A percentile compares a stretch with the other conserved stretches of the same genome.
Evolutionary conservation across 2,888 invertebrate genomes (phyloP).

Genomic region (Dynastes maya): DNA sequence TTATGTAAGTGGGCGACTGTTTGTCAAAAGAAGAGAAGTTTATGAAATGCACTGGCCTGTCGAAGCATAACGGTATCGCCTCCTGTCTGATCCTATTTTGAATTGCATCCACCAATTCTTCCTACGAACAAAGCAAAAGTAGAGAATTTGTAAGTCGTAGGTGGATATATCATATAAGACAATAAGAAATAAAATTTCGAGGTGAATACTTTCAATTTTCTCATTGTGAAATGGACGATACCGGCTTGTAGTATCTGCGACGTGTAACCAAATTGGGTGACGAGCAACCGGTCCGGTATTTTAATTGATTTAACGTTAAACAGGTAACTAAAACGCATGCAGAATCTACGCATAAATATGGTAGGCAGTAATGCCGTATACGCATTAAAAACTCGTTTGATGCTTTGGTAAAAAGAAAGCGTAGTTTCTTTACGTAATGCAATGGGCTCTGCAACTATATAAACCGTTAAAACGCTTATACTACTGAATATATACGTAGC

Average conservation of each 20-base stretch:
- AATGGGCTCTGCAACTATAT: no score
- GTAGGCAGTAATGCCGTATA: background rate
- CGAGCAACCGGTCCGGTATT: slow-evolving; percentile 28
- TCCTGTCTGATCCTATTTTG: slow-evolving; percentile 71
- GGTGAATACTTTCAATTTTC: slow-evolving; percentile 14
- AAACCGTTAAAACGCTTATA: no score
- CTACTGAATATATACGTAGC: no score
- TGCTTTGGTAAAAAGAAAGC: slow-evolving; percentile 21
- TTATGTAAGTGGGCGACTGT: slow-evolving; percentile 76
- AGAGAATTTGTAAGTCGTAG: slow-evolving; percentile 21
- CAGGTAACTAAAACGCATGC: background rate
- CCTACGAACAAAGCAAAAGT: slow-evolving; percentile 66
- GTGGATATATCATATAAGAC: background rate
- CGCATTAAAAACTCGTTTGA: slow-evolving; percentile 15
- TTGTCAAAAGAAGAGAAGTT: slow-evolving; percentile 75
- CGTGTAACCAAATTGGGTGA: slow-evolving; percentile 42
- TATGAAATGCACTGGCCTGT: slow-evolving; percentile 75
- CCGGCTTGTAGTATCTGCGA: background rate
- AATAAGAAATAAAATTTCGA: background rate
- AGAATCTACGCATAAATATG: background rate
- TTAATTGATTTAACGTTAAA: slow-evolving; percentile 8
- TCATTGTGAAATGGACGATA: slow-evolving; percentile 1
- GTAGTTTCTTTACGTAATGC: background rate
- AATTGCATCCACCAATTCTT: slow-evolving; percentile 72
- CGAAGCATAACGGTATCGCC: slow-evolving; percentile 76